These are phyloP conservation scores for Dynastes tityus DNA, from an alignment of 2,888 invertebrate species.

Conservation along the genomic window DNA sequence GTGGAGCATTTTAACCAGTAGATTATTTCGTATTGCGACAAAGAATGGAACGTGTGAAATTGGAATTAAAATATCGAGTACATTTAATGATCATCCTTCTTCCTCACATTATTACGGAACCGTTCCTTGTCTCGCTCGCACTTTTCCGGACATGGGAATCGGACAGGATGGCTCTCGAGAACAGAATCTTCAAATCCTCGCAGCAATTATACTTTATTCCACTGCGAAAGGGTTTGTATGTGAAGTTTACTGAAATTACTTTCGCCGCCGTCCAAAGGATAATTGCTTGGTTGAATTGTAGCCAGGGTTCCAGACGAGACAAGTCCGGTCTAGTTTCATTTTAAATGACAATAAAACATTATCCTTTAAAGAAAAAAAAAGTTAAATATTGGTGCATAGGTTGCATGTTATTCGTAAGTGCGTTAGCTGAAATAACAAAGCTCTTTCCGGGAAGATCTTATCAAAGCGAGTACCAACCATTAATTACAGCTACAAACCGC, in stretches of 20 bases:
- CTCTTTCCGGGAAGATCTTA: conserved; percentile 16
- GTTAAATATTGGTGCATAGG: neutral
- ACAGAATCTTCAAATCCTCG: neutral
- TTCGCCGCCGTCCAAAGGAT: neutral
- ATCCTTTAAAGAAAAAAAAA: neutral
- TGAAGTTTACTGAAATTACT: conserved; percentile 2
- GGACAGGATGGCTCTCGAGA: neutral
- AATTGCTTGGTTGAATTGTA: conserved; percentile 3
- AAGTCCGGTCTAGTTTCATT: too few species aligned
- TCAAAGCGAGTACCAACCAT: conserved; percentile 16
- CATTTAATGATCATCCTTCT: conserved; percentile 15
- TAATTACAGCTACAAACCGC: conserved; percentile 6
- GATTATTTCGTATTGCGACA: neutral
- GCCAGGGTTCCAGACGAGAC: neutral
- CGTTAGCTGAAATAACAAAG: neutral
- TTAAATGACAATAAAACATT: too few species aligned
- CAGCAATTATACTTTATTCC: conserved; percentile 8
- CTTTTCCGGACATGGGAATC: neutral
- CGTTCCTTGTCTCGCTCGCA: neutral
- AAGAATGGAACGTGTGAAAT: conserved; percentile 6
- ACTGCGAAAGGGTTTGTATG: neutral
- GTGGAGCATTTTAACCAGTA: neutral
- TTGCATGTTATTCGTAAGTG: neutral
- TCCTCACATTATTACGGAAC: neutral
- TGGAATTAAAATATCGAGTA: neutral